Base-by-base conservation (phyloP, 2,797 vertebrate genomes). In the Sciaenops ocellatus region DNA sequence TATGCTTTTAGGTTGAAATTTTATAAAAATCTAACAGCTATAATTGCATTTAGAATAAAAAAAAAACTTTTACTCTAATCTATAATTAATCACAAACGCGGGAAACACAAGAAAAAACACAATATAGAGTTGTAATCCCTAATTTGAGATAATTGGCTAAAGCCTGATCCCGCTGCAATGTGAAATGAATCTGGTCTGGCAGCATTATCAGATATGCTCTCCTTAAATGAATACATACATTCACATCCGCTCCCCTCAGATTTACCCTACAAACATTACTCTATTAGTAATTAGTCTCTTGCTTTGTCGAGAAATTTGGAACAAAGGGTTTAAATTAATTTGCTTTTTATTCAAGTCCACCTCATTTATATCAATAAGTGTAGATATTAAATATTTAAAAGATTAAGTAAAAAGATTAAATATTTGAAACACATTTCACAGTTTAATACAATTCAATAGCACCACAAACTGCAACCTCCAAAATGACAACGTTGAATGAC, bases 81-180 rank as follows among this genome's bases (percentile, higher is more conserved):
- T 73, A 70, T 78, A 82, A 87, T 81, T 76, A 69, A 81, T 50
- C 17, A 4, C 28, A 34, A 46, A 70, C 7, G 8, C 44, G 55
- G 57, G n/a, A 41, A 76, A 38, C 24, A 73, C 3, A 74, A 73
- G 44, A 47, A 62, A 65, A 46, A 47, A 12, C 24, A 65, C 47
- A 69, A 62, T 60, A 34, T 73, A 47, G n/a, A 79, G 68, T 65
- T 71, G 46, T 69, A 69, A 72, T 74, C 41, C 66, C n/a, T 54
- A 46, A 34, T 63, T 69, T 3, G 69, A 60, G 62, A 41, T 83
- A 63, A 78, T 64, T 67, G 44, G 26, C 50, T 57, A 6, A 54
- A 68, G 54, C 34, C 46, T 57, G 38, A 69, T 78, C 24, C 44
- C 4, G 12, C 54, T 75, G 9, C 68, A 70, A 5, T 41, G 70